Base-by-base conservation (phyloP, 2,888 invertebrate species). In the Heliconius hortense region DNA sequence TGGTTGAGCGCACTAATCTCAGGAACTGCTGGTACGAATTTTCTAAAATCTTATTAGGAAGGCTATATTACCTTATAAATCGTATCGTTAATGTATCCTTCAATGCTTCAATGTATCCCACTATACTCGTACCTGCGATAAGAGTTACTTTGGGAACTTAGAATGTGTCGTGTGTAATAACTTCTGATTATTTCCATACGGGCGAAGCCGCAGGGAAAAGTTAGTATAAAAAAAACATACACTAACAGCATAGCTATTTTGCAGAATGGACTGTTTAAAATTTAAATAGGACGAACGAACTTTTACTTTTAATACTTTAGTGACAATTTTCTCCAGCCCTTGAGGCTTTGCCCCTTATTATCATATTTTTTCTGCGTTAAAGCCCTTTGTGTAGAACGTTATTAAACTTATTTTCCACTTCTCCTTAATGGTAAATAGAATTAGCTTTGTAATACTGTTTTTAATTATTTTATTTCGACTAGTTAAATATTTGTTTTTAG, bases 251-350 rank as follows among this genome's bases (percentile, higher is more conserved):
- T 39, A 66, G 39, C n/a, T n/a, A 64, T 68, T 69, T 69, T 53
- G 68, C 15, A 31, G 15, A 60, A 60, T 60, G n/a, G 31, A 28
- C 18, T 15, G n/a, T 70, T 77, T 72, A 69, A 74, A 74, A 60
- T 66, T 71, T 74, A 74, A 76, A 73, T 59, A 60, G 56, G 70
- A 35, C 21, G 73, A 74, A 73, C 28, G 53, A 56, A 70, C 56
- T 73, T 24, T 53, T 63, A 72, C 13, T 26, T 35, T 53, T 64
- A 60, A 64, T 64, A 53, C 60, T 64, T 53, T 56, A 73, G 64
- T 73, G 64, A 64, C 53, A 66, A 56, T 73, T 64, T 63, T 53
- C 63, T 73, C 53, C n/a, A 56, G 26, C 71, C 71, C 71, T 71
- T 62, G 60, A 60, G 59, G 71, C 60, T 60, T 43, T 35, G 53